Conservation (phyloP, 2,888 invertebrate species). For the Sussaba pulchella region DNA sequence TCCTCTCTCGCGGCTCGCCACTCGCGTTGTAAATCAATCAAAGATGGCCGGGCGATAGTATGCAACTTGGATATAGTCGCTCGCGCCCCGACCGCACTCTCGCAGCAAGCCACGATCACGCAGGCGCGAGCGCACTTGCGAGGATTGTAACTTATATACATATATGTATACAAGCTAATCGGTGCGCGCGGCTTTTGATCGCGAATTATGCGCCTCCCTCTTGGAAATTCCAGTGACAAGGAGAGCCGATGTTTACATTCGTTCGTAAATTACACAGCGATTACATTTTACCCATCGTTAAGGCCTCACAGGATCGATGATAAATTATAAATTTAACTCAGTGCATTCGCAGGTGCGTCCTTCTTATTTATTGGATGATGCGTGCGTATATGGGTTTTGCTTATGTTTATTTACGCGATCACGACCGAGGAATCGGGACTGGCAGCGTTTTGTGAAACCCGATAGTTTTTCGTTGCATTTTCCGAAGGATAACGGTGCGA, state of each 20-base stretch:
- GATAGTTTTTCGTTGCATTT: too few relatives aligned
- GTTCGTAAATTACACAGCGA: slow-evolving; percentile 78
- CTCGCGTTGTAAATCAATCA: slow-evolving; percentile 80
- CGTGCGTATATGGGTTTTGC: background rate
- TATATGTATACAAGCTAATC: slow-evolving; percentile 72
- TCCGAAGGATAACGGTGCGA: too few relatives aligned
- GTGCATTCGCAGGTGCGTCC: slow-evolving; percentile 15
- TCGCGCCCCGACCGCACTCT: slow-evolving; percentile 51
- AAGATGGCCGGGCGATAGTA: slow-evolving; percentile 77
- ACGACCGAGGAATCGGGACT: too few relatives aligned
- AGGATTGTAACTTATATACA: too few relatives aligned
- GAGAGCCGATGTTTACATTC: slow-evolving; percentile 76
- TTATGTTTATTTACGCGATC: background rate
- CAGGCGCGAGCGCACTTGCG: too few relatives aligned
- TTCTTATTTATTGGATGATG: slow-evolving; percentile 36
- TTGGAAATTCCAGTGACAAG: slow-evolving; percentile 74
- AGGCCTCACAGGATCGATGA: slow-evolving; percentile 68
- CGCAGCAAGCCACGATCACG: slow-evolving; percentile 35
- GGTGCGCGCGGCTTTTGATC: slow-evolving; percentile 61
- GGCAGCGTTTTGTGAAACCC: too few relatives aligned
- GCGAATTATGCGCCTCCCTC: slow-evolving; percentile 76
- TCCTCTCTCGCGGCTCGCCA: slow-evolving; percentile 42
- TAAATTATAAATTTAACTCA: slow-evolving; percentile 78
- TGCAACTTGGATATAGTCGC: slow-evolving; percentile 22
- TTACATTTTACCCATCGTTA: slow-evolving; percentile 69